Evolutionary conservation across 2,888 invertebrate genomes (phyloP).

Genomic region (Chouioia cunea): DNA sequence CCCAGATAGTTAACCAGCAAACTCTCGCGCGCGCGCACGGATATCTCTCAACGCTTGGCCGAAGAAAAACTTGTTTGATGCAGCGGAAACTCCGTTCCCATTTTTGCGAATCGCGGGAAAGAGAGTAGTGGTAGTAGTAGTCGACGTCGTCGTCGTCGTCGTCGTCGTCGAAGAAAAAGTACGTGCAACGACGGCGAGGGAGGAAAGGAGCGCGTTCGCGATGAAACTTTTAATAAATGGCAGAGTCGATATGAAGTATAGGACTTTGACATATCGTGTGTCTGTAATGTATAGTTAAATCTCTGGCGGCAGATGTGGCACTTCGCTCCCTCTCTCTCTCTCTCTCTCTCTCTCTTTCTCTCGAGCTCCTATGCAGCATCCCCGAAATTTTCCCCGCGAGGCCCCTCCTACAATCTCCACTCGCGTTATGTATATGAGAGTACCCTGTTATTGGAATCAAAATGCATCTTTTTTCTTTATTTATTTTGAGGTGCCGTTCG

Average conservation of each 20-base stretch:
- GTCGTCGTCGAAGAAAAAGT: neutral
- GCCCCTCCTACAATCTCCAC: slow-evolving; percentile 10
- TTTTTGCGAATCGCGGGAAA: slow-evolving; percentile 35
- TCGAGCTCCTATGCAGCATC: slow-evolving; percentile 49
- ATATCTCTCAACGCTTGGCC: slow-evolving; percentile 3
- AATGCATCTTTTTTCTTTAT: slow-evolving; percentile 41
- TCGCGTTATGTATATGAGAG: slow-evolving; percentile 26
- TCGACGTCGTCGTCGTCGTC: too few species aligned
- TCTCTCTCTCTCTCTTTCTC: slow-evolving; percentile 49
- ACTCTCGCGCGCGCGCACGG: neutral
- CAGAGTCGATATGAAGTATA: slow-evolving; percentile 69
- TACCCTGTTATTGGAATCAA: slow-evolving; percentile 29
- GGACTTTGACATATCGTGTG: slow-evolving; percentile 70
- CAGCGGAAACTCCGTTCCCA: slow-evolving; percentile 14
- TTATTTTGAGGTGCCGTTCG: too few species aligned
- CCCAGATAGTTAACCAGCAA: neutral
- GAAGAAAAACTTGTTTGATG: slow-evolving; percentile 34
- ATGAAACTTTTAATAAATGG: slow-evolving; percentile 70
- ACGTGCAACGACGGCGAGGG: slow-evolving; percentile 2
- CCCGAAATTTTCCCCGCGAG: slow-evolving; percentile 49
- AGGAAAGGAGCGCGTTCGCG: slow-evolving; percentile 56
- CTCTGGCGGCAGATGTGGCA: slow-evolving; percentile 68
- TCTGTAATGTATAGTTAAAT: slow-evolving; percentile 70
- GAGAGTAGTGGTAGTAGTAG: too few species aligned
- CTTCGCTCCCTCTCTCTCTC: slow-evolving; percentile 54